A percentile compares a stretch with the other conserved stretches of the same genome.
Conservation (phyloP, 2,888 invertebrate genomes). For the Perithous albicinctus region DNA sequence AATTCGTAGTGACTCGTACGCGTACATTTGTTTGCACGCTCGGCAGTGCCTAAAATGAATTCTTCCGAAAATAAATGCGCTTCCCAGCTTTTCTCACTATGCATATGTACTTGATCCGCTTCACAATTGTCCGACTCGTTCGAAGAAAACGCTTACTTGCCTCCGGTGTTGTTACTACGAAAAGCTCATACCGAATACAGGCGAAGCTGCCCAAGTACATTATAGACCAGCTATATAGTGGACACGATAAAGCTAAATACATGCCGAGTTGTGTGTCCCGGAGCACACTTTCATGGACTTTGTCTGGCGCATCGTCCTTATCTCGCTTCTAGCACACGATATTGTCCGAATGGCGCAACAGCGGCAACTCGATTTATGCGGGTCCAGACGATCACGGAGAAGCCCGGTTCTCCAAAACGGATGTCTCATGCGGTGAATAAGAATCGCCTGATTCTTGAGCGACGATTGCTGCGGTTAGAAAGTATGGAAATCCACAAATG, state of each 20-base stretch:
- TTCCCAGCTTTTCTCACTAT: constrained; percentile 33
- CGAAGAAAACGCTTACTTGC: constrained; percentile 4
- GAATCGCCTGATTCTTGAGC: constrained; percentile 19
- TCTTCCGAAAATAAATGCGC: constrained; percentile 59
- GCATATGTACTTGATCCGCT: constrained; percentile 27
- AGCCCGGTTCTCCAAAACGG: constrained; percentile 50
- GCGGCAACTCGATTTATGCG: constrained; percentile 59
- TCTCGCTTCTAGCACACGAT: constrained; percentile 7
- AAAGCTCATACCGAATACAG: not conserved
- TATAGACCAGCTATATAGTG: not conserved
- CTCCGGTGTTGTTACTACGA: constrained; percentile 42
- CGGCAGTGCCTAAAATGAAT: constrained; percentile 72
- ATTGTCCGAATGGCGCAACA: constrained; percentile 46
- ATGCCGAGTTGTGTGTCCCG: constrained; percentile 8
- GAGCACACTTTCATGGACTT: constrained; percentile 26
- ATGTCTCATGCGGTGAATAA: constrained; percentile 44
- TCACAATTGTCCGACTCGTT: constrained; percentile 40
- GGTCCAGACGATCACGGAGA: constrained; percentile 51
- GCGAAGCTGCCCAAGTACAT: constrained; percentile 3
- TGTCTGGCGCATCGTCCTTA: constrained; percentile 20
- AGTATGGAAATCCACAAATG: too few relatives aligned
- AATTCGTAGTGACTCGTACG: constrained; percentile 44
- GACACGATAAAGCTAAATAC: constrained; percentile 6
- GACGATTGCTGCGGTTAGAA: too few relatives aligned
- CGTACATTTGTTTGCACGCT: constrained; percentile 71